Conservation (phyloP, 2,113 vertebrate genomes). For the Ibidorhyncha struthersii region DNA sequence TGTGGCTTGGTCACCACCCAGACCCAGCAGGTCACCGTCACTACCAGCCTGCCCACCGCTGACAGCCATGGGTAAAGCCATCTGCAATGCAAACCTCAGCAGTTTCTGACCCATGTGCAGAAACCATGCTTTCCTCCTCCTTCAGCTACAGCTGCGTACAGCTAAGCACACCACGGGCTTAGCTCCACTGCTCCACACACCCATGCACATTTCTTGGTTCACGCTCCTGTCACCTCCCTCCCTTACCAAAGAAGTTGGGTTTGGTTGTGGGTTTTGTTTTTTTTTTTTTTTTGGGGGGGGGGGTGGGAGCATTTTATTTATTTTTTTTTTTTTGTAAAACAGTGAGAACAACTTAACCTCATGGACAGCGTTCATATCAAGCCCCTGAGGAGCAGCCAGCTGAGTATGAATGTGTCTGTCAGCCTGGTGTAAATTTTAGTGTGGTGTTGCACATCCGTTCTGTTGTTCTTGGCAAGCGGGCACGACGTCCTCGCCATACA, state of each 20-base stretch:
- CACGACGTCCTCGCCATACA: rapidly evolving
- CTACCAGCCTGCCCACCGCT: background rate
- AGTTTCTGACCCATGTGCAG: background rate
- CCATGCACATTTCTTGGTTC: background rate
- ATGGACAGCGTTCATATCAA: background rate
- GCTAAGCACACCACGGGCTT: background rate
- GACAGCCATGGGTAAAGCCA: background rate
- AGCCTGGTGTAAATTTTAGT: background rate
- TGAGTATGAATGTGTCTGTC: background rate
- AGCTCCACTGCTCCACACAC: background rate
- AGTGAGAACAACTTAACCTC: background rate
- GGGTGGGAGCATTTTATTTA: too few relatives aligned
- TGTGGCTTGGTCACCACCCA: background rate
- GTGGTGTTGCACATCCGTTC: background rate
- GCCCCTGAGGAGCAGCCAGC: background rate
- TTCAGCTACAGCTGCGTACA: background rate
- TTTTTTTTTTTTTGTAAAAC: too few relatives aligned
- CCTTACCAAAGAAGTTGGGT: background rate
- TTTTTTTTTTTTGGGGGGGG: too few relatives aligned
- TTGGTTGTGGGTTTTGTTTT: too few relatives aligned
- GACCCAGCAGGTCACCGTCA: background rate
- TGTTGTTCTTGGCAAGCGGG: background rate
- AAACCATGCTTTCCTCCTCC: background rate
- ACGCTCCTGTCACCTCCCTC: background rate
- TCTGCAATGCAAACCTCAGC: rapidly evolving